These are phyloP conservation scores for Esox masquinongy DNA, from an alignment of 2,797 vertebrate genomes.

Conservation along the genomic window DNA sequence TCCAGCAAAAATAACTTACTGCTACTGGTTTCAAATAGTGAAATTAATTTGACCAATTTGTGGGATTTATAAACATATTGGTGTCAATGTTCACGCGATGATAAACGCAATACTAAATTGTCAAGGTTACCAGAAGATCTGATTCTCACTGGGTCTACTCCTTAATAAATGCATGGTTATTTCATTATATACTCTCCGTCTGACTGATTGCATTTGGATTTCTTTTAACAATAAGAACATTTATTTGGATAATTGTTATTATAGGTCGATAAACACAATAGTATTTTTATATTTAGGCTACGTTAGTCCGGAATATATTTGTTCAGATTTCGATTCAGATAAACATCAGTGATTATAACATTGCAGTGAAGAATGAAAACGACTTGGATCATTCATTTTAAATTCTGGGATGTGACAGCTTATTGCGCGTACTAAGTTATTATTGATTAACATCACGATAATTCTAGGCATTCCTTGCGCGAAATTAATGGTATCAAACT, in stretches of 20 bases:
- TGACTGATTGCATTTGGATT: background rate
- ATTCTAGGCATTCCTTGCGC: background rate
- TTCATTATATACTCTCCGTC: background rate
- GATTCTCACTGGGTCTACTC: background rate
- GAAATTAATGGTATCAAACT: background rate
- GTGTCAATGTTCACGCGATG: background rate
- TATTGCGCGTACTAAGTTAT: background rate
- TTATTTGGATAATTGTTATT: background rate
- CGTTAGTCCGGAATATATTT: background rate
- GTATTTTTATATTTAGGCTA: background rate
- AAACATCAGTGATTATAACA: background rate
- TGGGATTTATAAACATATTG: background rate
- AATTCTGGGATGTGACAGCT: background rate
- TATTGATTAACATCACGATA: background rate
- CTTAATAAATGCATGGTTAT: background rate
- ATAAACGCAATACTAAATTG: background rate
- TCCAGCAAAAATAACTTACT: background rate
- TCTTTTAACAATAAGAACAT: background rate
- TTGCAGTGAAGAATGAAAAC: background rate
- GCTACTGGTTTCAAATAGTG: background rate
- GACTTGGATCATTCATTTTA: background rate
- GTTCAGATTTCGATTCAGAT: background rate
- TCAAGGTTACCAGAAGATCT: background rate
- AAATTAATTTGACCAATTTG: background rate
- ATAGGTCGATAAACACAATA: background rate